Conservation (phyloP, 2,113 vertebrate genomes). For the Marmota flaviventris region DNA sequence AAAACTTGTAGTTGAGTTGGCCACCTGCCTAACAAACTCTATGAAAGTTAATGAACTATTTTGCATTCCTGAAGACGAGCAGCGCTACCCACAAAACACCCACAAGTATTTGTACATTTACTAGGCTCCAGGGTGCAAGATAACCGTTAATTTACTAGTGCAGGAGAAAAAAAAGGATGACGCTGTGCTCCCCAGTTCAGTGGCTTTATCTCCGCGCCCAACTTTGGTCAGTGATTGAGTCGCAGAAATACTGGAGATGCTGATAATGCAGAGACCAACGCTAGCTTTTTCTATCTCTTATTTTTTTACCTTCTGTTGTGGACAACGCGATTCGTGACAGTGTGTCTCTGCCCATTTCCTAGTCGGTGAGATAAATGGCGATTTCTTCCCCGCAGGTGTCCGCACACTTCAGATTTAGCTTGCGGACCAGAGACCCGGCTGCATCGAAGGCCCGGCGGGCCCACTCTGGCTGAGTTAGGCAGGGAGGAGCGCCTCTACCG, state of each 20-base stretch:
- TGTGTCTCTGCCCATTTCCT: neutral
- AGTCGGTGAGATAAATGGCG: neutral
- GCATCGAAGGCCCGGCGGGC: conserved; percentile 50
- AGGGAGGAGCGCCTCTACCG: neutral
- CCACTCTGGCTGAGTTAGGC: accelerated
- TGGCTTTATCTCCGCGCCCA: neutral
- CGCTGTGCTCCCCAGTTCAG: neutral
- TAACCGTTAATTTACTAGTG: neutral
- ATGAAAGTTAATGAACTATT: neutral
- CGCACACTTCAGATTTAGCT: neutral
- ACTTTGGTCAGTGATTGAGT: neutral
- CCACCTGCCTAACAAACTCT: neutral
- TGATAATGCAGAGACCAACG: neutral
- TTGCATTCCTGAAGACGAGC: neutral
- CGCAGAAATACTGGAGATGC: neutral
- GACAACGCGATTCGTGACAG: neutral
- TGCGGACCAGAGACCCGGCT: conserved; percentile 5
- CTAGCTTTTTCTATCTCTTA: neutral
- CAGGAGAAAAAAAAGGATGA: neutral
- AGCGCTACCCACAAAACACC: neutral
- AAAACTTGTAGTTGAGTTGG: neutral
- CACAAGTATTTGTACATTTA: neutral
- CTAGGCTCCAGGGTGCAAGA: neutral
- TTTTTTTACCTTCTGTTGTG: neutral
- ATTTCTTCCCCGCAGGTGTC: neutral